phyloP scores from a whole-genome alignment of 2,797 vertebrate genomes.

The Enteromius afrohamiltoni region DNA sequence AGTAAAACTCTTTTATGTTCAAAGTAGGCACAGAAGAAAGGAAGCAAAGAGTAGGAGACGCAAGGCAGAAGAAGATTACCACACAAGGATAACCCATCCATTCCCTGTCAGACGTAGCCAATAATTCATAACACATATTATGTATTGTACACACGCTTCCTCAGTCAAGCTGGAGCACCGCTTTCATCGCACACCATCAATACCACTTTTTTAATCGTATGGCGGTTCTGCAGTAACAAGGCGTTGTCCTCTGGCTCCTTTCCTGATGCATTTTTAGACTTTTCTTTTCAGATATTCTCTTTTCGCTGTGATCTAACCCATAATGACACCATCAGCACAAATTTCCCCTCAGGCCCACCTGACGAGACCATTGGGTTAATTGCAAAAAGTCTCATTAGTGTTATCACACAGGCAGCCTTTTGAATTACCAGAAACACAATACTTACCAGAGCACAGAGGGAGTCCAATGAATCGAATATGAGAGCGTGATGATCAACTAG shows the following conservation, averaged over 20 bases:
- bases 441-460: constrained; percentile 26
- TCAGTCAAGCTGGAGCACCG: constrained; percentile 1
- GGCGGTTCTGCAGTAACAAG: neutral
- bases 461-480: constrained; percentile 19
- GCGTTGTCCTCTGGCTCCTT: neutral
- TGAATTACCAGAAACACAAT: constrained; percentile 30
- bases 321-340: constrained; percentile 40
- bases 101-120: constrained; percentile 32
- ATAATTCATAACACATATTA: constrained; percentile 10
- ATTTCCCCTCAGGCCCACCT: constrained; percentile 37
- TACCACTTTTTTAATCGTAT: neutral
- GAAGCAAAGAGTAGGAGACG: neutral
- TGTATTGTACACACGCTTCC: neutral
- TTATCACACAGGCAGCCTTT: constrained; percentile 39
- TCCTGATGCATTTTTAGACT: constrained; percentile 28
- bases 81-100: constrained; percentile 3
- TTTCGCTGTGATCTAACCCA: constrained; percentile 9
- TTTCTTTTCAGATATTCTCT: constrained; percentile 12
- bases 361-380: constrained; percentile 44
- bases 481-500: constrained; percentile 17
- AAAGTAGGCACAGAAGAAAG: constrained; percentile 2
- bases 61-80: constrained; percentile 22
- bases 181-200: constrained; percentile 9
- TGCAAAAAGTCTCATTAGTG: constrained; percentile 51
- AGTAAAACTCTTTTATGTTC: constrained; percentile 27